Conservation (phyloP, 2,797 vertebrate genomes). For the Erethizon dorsatum region DNA sequence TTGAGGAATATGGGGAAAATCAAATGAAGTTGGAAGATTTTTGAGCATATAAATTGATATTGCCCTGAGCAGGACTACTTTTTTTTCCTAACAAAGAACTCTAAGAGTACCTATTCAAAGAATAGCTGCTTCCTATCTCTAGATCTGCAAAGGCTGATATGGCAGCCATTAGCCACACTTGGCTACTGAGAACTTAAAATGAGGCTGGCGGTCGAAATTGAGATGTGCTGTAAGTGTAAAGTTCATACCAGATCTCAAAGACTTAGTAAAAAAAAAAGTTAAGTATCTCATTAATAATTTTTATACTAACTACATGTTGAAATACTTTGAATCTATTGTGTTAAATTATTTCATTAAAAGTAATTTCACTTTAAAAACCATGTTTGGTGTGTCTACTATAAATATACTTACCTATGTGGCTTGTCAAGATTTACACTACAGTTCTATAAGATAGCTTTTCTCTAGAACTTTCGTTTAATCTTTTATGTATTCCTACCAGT, state of each 20-base stretch:
- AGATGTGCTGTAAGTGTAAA: slow-evolving; percentile 11
- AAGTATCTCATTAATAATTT: slow-evolving; percentile 51
- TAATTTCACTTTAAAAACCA: slow-evolving; percentile 15
- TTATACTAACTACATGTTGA: slow-evolving; percentile 44
- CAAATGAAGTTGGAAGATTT: slow-evolving; percentile 37
- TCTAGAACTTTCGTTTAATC: slow-evolving; percentile 40
- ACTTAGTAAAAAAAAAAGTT: slow-evolving; percentile 15
- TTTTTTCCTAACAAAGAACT: slow-evolving; percentile 41
- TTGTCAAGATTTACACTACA: neutral
- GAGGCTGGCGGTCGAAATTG: neutral
- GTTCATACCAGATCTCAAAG: slow-evolving; percentile 46
- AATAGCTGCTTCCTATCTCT: slow-evolving; percentile 52
- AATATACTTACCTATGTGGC: neutral
- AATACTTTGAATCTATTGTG: slow-evolving; percentile 52
- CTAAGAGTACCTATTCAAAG: slow-evolving; percentile 54
- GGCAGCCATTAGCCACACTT: neutral
- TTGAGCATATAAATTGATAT: slow-evolving; percentile 58
- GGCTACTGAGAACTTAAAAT: slow-evolving; percentile 46
- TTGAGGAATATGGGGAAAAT: slow-evolving; percentile 56
- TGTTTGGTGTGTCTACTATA: neutral
- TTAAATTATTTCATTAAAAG: slow-evolving; percentile 66
- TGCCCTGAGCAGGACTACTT: slow-evolving; percentile 28
- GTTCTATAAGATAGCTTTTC: slow-evolving; percentile 53
- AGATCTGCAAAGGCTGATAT: neutral
- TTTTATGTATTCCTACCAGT: slow-evolving; percentile 52